Base-by-base conservation (phyloP, 2,888 invertebrate genomes). In the Sarcophaga subvicina region DNA sequence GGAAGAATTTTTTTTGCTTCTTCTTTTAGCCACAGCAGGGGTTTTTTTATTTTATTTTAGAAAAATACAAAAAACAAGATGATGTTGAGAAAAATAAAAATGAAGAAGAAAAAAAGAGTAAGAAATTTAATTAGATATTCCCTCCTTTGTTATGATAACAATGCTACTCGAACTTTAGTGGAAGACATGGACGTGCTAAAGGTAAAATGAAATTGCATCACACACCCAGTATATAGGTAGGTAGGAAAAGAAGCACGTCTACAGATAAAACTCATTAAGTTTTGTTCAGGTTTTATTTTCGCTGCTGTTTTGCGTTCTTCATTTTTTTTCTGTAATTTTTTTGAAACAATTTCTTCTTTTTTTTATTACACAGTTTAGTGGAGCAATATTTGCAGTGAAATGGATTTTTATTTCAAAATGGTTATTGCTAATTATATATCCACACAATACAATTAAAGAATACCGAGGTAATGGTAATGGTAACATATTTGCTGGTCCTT, bases 71-170 rank as follows among this genome's bases (percentile, higher is more conserved):
- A 49, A 49, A 49, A 49, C 49, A 12, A 49, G 4, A 49, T 14
- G 14, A 49, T 37, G 37, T 37, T 37, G 4, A 49, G 14, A 14
- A 14, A 49, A 14, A 49, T 4, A 49, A 54, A 12, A 47, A 71
- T 37, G 17, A 72, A 62, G 17, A 11, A 47, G 66, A 66, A 59
- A 45, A 14, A 71, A 17, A 62, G 62, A 27, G 37, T 60, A 63
- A 81, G 59, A 80, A 83, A 80, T 83, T 86, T 86, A 86, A 86
- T 86, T 86, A 86, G 83, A 86, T 67, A 83, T 86, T 83, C 63
- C 72, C 37, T 59, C 60, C 69, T 76, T 66, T 83, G 77, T 78
- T 86, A 77, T 86, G 49, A 79, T 69, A 80, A 72, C 63, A 73
- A 80, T 80, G 77, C 67, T 64, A 70, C 69, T 80, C 59, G 77